A percentile compares a stretch with the other conserved stretches of the same genome.
phyloP scores from a whole-genome alignment of 64 coral and sea anemone species.

The Pachyseris speciosa region DNA sequence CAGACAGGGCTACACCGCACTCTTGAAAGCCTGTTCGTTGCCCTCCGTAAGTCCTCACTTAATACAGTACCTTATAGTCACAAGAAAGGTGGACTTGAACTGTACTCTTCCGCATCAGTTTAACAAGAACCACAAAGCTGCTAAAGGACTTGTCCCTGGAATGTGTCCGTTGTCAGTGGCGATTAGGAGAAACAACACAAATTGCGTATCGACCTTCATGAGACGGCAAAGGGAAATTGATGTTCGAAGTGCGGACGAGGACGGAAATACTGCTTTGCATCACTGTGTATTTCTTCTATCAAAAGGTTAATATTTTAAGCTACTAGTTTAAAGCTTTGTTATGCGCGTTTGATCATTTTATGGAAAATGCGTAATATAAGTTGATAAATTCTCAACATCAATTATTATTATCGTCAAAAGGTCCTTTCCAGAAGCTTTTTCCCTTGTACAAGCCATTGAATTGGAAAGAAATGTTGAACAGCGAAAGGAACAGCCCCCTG shows the following conservation, averaged over 20 bases:
- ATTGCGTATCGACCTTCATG: conserved; percentile 1
- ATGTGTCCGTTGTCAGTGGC: conserved; percentile 53
- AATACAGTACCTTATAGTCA: conserved; percentile 41
- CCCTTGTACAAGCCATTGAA: neutral
- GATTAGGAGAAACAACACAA: conserved; percentile 21
- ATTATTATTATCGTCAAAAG: conserved; percentile 1
- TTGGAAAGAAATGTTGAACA: conserved; percentile 44
- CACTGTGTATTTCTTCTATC: conserved; percentile 11
- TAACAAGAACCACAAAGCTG: neutral
- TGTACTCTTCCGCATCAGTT: conserved; percentile 5
- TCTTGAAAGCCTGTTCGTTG: conserved; percentile 69
- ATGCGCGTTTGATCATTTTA: too few relatives aligned
- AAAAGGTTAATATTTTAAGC: too few relatives aligned
- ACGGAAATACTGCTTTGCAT: conserved; percentile 66
- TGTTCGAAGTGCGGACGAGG: neutral
- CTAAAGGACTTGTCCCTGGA: conserved; percentile 15
- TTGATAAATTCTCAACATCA: too few relatives aligned
- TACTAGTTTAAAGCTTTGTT: too few relatives aligned
- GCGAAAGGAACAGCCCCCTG: conserved; percentile 10
- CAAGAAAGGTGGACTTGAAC: conserved; percentile 57
- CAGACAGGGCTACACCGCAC: conserved; percentile 60
- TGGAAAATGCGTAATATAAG: too few relatives aligned
- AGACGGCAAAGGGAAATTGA: neutral
- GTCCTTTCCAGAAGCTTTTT: conserved; percentile 43
- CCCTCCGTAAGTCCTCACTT: conserved; percentile 35